Base-by-base conservation (phyloP, 1,140 invertebrate genomes). In the Chrysoperla carnea region DNA sequence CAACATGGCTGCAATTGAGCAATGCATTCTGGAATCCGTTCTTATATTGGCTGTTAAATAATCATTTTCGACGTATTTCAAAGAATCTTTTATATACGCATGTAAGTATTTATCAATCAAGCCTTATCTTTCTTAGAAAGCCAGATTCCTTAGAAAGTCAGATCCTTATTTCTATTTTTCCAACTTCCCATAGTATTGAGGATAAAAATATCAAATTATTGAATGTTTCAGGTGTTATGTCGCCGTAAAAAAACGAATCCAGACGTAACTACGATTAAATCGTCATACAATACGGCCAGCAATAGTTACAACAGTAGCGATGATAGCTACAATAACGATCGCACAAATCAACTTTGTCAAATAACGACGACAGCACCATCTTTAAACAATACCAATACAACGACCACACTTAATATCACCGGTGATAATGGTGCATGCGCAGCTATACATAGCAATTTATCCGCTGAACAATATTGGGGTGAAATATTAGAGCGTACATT, bases 21-120 rank as follows among this genome's bases (percentile, higher is more conserved):
- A 84, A 85, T 59, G 84, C 81, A 59, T 80, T 86, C 55, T 86
- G 82, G 83, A 86, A 88, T 64, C 83, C 83, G 6, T 85, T 88
- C 56, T 74, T 88, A 41, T 88, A 85, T 58, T 86, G 84, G 84
- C 67, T 85, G 36, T 68, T 86, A 48, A 86, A 86, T 60, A 82
- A 81, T 56, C 78, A 86, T 52, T 86, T 88, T 61, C 68, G 83
- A 50, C 72, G 81, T 44, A 79, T 85, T 47, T 80, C 80, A 51
- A 72, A 73, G 44, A 80, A 84, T 48, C 56, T 87, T 23, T 62
- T 84, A 44, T 72, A 78, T 45, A 80, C 72, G 44, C 81, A 78
- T 62, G 83, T 84, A 68, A 70, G 58, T 55, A 40, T 43, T 11
- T 37, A 47, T 11, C 11, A n/a, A n/a, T n/a, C n/a, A n/a, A n/a